A percentile compares a stretch with the other conserved stretches of the same genome.
Conservation (phyloP, 2,888 invertebrate genomes). For the Conops quadrifasciatus region DNA sequence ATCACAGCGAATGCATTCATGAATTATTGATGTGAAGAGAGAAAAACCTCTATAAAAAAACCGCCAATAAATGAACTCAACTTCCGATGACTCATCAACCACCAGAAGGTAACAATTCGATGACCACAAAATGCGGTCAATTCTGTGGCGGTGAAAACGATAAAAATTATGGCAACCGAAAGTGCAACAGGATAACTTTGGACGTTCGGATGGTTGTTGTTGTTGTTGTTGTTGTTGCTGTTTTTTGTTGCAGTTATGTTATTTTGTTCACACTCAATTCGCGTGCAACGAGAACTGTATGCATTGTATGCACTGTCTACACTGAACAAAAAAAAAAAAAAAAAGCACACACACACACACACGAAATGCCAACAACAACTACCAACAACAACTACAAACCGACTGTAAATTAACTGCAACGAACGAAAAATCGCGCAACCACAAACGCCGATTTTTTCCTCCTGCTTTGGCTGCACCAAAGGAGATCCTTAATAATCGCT, state of each 20-base stretch:
- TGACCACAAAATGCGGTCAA: constrained; percentile 30
- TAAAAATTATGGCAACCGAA: constrained; percentile 19
- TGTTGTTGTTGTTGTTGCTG: constrained; percentile 24
- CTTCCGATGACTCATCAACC: not conserved
- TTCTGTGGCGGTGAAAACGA: constrained; percentile 16
- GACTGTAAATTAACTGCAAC: constrained; percentile 2
- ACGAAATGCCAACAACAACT: constrained; percentile 5
- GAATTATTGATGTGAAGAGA: not conserved
- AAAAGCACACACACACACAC: constrained; percentile 47
- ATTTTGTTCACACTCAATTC: constrained; percentile 19
- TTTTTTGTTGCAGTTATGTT: constrained; percentile 3
- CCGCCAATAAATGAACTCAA: too few species aligned
- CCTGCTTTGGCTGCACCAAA: not conserved
- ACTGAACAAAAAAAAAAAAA: constrained; percentile 43
- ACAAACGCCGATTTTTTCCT: not conserved
- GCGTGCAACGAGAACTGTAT: constrained; percentile 51
- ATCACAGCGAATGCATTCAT: constrained; percentile 35
- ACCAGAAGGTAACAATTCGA: not conserved
- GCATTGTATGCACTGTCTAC: constrained; percentile 52
- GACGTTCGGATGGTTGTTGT: constrained; percentile 32
- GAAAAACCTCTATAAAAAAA: too few species aligned
- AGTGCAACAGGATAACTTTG: constrained; percentile 36
- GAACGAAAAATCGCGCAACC: constrained; percentile 16
- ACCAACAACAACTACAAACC: constrained; percentile 10
- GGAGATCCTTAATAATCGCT: constrained; percentile 10